Conservation (phyloP, 2,888 invertebrate species). For the Ashinkailepas kermadecensis region DNA sequence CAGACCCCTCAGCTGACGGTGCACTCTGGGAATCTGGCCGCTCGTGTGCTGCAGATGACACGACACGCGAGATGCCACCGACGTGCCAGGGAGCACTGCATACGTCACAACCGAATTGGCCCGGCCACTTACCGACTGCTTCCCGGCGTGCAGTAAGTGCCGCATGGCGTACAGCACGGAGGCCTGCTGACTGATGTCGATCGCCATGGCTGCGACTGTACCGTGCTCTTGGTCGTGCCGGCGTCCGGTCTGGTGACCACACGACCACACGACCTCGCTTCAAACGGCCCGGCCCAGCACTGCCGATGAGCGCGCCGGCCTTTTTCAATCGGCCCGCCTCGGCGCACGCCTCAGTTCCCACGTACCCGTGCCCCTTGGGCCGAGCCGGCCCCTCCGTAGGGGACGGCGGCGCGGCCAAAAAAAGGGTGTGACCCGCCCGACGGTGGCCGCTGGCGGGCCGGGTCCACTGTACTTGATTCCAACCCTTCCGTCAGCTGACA, state of each 20-base stretch:
- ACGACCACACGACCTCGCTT: not conserved
- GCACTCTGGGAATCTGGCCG: no score
- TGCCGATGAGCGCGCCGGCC: not conserved
- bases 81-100: no score
- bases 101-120: no score
- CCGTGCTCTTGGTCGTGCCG: no score
- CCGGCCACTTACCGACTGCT: not conserved
- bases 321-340: not conserved
- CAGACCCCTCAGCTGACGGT: no score
- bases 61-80: no score
- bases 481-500: not conserved
- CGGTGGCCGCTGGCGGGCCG: not conserved
- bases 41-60: no score
- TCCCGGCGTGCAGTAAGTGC: not conserved
- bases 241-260: no score
- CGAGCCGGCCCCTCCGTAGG: not conserved
- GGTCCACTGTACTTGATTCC: not conserved
- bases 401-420: not conserved
- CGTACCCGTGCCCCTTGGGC: not conserved
- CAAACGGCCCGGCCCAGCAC: not conserved
- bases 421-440: not conserved
- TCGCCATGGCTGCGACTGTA: not conserved
- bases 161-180: not conserved
- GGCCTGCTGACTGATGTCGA: not conserved
- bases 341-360: not conserved